phyloP scores from a whole-genome alignment of 2,888 invertebrate species.

The Drosophila prolongata region DNA sequence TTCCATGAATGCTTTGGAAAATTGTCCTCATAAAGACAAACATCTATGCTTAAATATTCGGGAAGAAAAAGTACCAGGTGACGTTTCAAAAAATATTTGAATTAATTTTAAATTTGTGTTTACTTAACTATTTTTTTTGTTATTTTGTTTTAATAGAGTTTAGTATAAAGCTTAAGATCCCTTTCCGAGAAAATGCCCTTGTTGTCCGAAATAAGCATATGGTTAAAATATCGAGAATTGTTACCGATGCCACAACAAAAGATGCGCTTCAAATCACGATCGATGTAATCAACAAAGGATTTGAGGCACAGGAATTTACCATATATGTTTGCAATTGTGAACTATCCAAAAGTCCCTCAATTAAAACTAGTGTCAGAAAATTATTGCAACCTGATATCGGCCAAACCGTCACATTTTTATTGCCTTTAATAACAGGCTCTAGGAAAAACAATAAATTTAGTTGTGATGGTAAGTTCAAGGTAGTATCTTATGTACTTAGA shows the following conservation, averaged over 20 bases:
- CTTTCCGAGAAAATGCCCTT: constrained; percentile 76
- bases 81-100: too few species aligned
- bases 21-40: constrained; percentile 64
- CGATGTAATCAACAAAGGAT: constrained; percentile 73
- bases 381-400: constrained; percentile 65
- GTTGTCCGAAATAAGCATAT: constrained; percentile 46
- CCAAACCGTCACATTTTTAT: constrained; percentile 70
- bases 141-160: constrained; percentile 55
- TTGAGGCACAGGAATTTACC: constrained; percentile 56
- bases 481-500: too few species aligned
- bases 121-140: background rate
- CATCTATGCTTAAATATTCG: constrained; percentile 76
- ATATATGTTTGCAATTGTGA: constrained; percentile 72
- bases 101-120: too few species aligned
- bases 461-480: constrained; percentile 68
- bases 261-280: constrained; percentile 74
- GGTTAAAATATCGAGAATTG: constrained; percentile 70
- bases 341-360: constrained; percentile 46
- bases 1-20: constrained; percentile 60
- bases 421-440: constrained; percentile 66
- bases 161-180: constrained; percentile 76
- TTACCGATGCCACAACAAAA: constrained; percentile 78
- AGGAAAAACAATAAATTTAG: constrained; percentile 53
- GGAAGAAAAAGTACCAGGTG: constrained; percentile 72
- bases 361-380: constrained; percentile 61